Evolutionary conservation across 2,888 invertebrate species (phyloP).

Genomic region (Andrena camellia): DNA sequence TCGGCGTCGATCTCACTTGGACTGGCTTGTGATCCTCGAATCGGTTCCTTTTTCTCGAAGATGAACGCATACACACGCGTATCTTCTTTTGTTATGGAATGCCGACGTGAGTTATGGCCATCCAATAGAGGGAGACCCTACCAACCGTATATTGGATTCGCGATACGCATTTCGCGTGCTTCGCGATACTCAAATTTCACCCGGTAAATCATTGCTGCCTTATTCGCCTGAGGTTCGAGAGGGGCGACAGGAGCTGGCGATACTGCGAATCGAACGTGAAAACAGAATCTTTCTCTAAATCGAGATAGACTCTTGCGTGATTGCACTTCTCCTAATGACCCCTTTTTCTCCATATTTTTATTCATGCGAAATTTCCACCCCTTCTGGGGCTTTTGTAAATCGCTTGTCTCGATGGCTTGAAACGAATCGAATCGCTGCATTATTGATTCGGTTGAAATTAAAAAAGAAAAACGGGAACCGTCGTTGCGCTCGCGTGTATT

Average conservation of each 20-base stretch:
- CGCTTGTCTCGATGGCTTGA: not conserved
- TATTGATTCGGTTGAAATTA: slow-evolving; percentile 62
- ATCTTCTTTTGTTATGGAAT: slow-evolving; percentile 67
- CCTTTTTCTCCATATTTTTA: not conserved
- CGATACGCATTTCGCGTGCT: slow-evolving; percentile 76
- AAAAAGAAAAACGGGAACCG: slow-evolving; percentile 44
- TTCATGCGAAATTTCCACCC: not conserved
- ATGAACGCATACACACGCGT: slow-evolving; percentile 37
- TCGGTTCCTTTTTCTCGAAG: slow-evolving; percentile 38
- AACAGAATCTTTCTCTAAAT: slow-evolving; percentile 13
- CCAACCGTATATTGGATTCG: slow-evolving; percentile 72
- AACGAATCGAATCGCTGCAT: slow-evolving; percentile 36
- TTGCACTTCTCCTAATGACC: not conserved
- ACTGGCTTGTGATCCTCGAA: slow-evolving; percentile 8
- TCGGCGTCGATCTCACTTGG: slow-evolving; percentile 10
- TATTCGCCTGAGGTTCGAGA: slow-evolving; percentile 56
- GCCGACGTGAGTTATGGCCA: slow-evolving; percentile 68
- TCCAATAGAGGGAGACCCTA: slow-evolving; percentile 66
- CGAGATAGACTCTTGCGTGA: not conserved
- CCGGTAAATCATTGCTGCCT: slow-evolving; percentile 68
- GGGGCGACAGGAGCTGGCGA: slow-evolving; percentile 57
- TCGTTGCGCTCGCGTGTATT: slow-evolving; percentile 47
- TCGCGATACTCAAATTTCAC: slow-evolving; percentile 74
- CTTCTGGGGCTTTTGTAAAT: not conserved
- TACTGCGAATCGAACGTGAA: slow-evolving; percentile 42